phyloP scores from a whole-genome alignment of 2,888 invertebrate genomes.

The Chrysodeixis includens region DNA sequence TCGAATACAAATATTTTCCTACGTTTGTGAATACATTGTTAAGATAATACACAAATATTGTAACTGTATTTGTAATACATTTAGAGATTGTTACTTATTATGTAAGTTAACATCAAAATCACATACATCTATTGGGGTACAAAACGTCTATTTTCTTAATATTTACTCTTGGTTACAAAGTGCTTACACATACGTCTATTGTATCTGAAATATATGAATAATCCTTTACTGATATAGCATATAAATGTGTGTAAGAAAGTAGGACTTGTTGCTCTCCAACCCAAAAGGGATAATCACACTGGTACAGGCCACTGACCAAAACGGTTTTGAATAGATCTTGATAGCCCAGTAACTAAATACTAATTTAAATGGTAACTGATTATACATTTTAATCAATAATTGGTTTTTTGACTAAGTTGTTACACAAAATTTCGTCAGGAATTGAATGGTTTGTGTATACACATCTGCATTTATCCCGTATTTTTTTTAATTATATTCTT shows the following conservation, averaged over 20 bases:
- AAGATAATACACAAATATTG: background rate
- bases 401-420: too few species aligned
- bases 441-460: too few species aligned
- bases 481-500: background rate
- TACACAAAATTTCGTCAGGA: too few species aligned
- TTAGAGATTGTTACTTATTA: background rate
- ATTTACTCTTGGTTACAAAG: background rate
- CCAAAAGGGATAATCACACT: slow-evolving; percentile 1
- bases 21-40: slow-evolving; percentile 16
- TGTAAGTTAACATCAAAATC: background rate
- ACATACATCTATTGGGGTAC: background rate
- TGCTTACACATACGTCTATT: background rate
- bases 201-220: background rate
- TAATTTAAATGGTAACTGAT: slow-evolving; percentile 54
- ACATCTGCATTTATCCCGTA: too few species aligned
- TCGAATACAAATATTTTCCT: slow-evolving; percentile 22
- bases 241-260: background rate
- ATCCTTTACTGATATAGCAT: background rate
- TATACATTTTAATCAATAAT: background rate
- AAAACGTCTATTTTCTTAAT: background rate
- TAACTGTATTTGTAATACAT: background rate
- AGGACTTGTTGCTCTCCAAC: background rate
- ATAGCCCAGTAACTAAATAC: slow-evolving; percentile 39
- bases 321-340: slow-evolving; percentile 15
- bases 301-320: background rate